Base-by-base conservation (phyloP, 1,140 invertebrate species). In the Neelides sp. region DNA sequence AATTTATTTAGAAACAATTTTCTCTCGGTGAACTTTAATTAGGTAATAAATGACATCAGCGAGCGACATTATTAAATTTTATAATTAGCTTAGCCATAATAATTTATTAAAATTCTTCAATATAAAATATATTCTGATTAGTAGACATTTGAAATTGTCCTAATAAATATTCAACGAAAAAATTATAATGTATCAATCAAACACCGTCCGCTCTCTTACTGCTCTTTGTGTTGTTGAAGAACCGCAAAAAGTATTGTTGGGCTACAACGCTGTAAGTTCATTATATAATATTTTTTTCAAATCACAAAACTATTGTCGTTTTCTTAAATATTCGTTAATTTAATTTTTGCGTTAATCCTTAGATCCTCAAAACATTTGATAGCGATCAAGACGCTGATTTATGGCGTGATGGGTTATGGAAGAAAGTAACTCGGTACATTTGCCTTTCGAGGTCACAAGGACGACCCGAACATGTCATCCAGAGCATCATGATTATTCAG, bases 161-260 rank as follows among this genome's bases (percentile, higher is more conserved):
- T n/a, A n/a, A n/a, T n/a, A n/a, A n/a, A n/a, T n/a, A n/a, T n/a
- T n/a, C n/a, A n/a, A n/a, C n/a, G n/a, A n/a, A n/a, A n/a, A n/a
- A n/a, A n/a, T n/a, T n/a, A n/a, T n/a, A n/a, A n/a, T n/a, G n/a
- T n/a, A n/a, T n/a, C n/a, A n/a, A n/a, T n/a, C n/a, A n/a, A n/a
- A n/a, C n/a, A n/a, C n/a, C n/a, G n/a, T 69, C 52, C 62, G 68
- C 43, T 71, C 71, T 22, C 67, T 73, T 30, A 71, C 68, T 39
- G 62, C 65, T 2, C 58, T 73, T 19, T 69, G 68, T 52, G 63
- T 72, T 19, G 70, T 73, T 12, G 64, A 70, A 54, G 70, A 72
- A 47, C 52, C 66, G 1, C 55, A 59, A 23, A 69, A 67, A 54
- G 69, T 68, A 58, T 71, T 71, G 8, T 50, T 65, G 20, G 68